Conservation (phyloP, 2,888 invertebrate species). For the Pseudeuparius sepicola region DNA sequence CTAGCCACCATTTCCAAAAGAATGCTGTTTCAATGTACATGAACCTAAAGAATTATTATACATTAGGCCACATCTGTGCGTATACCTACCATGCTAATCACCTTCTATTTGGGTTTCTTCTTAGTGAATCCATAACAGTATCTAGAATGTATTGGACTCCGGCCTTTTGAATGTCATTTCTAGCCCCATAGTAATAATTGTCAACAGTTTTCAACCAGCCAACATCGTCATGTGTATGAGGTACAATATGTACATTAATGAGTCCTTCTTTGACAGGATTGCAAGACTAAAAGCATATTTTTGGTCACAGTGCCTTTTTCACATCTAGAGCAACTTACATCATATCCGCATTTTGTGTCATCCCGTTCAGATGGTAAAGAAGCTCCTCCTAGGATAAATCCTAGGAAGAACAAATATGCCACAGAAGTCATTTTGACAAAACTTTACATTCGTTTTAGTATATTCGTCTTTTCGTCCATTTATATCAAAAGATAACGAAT, state of each 20-base stretch:
- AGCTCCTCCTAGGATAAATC: too few relatives aligned
- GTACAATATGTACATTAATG: conserved; percentile 73
- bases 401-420: too few relatives aligned
- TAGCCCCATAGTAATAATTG: conserved; percentile 82
- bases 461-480: too few relatives aligned
- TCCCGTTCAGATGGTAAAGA: too few relatives aligned
- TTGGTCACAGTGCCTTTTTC: too few relatives aligned
- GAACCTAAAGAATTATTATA: conserved; percentile 42
- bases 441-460: too few relatives aligned
- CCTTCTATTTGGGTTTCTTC: background rate
- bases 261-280: conserved; percentile 46
- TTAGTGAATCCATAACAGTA: background rate
- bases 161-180: too few relatives aligned
- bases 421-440: too few relatives aligned
- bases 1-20: conserved; percentile 70
- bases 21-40: conserved; percentile 72
- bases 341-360: too few relatives aligned
- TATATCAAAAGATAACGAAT: too few relatives aligned
- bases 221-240: conserved; percentile 90
- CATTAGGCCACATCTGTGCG: background rate
- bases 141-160: background rate
- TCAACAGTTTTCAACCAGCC: conserved; percentile 94
- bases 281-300: conserved; percentile 61
- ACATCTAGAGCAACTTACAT: too few relatives aligned
- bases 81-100: background rate